Evolutionary conservation across 2,888 invertebrate species (phyloP).

Genomic region (Drosophila aldrichi): DNA sequence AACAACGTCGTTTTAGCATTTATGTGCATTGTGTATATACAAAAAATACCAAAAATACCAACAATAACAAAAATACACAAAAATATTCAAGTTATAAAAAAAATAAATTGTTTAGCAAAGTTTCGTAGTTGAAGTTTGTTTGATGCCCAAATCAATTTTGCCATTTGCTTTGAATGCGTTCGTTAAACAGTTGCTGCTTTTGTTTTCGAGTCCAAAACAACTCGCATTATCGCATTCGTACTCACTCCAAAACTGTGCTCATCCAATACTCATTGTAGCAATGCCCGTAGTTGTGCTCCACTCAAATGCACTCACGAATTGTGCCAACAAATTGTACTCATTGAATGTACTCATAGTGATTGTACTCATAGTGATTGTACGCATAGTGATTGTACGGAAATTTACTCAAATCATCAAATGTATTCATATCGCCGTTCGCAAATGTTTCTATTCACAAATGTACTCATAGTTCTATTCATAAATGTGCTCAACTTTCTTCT

Average conservation of each 20-base stretch:
- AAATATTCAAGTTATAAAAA: slow-evolving; percentile 4
- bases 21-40: slow-evolving; percentile 50
- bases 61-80: slow-evolving; percentile 3
- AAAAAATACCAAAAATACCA: slow-evolving; percentile 22
- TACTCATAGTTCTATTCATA: background rate
- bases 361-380: background rate
- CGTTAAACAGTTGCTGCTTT: slow-evolving; percentile 25
- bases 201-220: slow-evolving; percentile 21
- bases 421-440: background rate
- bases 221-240: slow-evolving; percentile 12
- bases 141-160: slow-evolving; percentile 16
- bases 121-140: slow-evolving; percentile 13
- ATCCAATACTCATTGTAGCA: background rate
- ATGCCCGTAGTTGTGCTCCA: slow-evolving; percentile 2
- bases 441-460: background rate
- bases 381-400: background rate
- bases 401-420: background rate
- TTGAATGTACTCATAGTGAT: slow-evolving; percentile 2
- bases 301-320: background rate
- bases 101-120: slow-evolving; percentile 1
- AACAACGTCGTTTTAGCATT: slow-evolving; percentile 46
- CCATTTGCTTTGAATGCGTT: slow-evolving; percentile 37
- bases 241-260: slow-evolving; percentile 2
- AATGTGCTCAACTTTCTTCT: background rate
- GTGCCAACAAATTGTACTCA: slow-evolving; percentile 1